Conservation (phyloP, 2,113 vertebrate species). For the Triplophysa tibetana region DNA sequence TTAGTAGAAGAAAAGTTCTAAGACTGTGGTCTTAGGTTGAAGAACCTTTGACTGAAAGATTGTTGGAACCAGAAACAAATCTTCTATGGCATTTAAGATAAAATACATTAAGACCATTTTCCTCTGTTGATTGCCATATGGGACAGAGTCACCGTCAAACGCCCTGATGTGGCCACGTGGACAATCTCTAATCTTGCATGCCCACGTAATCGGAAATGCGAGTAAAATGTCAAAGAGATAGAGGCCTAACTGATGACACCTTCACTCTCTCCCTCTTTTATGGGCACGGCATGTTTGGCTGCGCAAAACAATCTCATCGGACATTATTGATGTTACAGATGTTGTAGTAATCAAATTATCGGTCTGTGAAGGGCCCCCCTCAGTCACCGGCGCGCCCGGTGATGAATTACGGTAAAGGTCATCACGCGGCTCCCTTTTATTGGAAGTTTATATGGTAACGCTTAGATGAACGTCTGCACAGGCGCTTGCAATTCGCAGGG, state of each 20-base stretch:
- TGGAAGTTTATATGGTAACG: slow-evolving; percentile 63
- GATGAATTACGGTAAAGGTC: slow-evolving; percentile 78
- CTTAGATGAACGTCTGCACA: slow-evolving; percentile 64
- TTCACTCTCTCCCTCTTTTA: slow-evolving; percentile 63
- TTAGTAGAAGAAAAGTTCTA: too few species aligned
- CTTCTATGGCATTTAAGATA: background rate
- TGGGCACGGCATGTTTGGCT: slow-evolving; percentile 76
- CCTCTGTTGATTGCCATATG: slow-evolving; percentile 2
- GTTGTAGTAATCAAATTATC: slow-evolving; percentile 80
- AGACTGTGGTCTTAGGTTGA: too few species aligned
- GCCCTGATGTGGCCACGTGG: slow-evolving; percentile 26
- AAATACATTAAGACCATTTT: background rate
- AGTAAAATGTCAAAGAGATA: slow-evolving; percentile 42
- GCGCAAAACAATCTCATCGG: slow-evolving; percentile 79
- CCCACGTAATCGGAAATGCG: slow-evolving; percentile 26
- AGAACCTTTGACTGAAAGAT: too few species aligned
- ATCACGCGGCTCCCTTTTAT: slow-evolving; percentile 65
- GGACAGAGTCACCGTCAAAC: slow-evolving; percentile 35
- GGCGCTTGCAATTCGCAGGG: slow-evolving; percentile 23
- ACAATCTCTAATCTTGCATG: slow-evolving; percentile 25
- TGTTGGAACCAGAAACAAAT: too few species aligned
- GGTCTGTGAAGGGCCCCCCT: slow-evolving; percentile 76
- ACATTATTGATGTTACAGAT: slow-evolving; percentile 82
- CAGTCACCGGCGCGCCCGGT: slow-evolving; percentile 61
- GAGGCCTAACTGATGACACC: slow-evolving; percentile 45